Evolutionary conservation across 2,888 invertebrate genomes (phyloP).

Genomic region (Calephelis perditalis): DNA sequence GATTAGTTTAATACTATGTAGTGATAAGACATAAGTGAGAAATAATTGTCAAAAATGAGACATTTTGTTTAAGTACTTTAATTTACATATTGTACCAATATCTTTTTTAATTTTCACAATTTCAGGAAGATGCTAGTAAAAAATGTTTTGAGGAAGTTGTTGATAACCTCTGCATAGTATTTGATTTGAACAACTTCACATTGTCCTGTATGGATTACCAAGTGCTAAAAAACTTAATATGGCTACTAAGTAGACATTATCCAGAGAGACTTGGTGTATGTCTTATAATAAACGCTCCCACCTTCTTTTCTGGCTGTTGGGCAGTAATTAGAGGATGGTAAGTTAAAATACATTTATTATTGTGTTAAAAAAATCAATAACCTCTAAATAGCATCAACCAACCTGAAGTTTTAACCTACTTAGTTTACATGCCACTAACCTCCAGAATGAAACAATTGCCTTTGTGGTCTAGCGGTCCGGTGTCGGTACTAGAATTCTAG

Average conservation of each 20-base stretch:
- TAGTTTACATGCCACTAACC: too few species aligned
- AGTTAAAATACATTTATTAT: conserved; percentile 31
- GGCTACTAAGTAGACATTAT: conserved; percentile 86
- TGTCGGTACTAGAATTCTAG: too few species aligned
- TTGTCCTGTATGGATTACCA: conserved; percentile 89
- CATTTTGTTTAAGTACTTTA: too few species aligned
- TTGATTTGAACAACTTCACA: conserved; percentile 86
- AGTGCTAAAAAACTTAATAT: conserved; percentile 87
- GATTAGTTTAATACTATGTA: too few species aligned
- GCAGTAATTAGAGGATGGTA: conserved; percentile 86
- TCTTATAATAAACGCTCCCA: conserved; percentile 85
- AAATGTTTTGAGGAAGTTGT: conserved; percentile 88
- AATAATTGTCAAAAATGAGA: too few species aligned
- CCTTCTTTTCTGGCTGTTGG: conserved; percentile 88
- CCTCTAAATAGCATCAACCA: too few species aligned
- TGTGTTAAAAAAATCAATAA: background rate
- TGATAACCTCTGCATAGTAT: conserved; percentile 88
- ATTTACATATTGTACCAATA: too few species aligned
- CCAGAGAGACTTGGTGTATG: conserved; percentile 88
- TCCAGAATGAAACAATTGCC: too few species aligned
- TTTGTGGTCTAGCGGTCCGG: too few species aligned
- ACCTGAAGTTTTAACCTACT: too few species aligned
- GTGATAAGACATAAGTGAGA: too few species aligned
- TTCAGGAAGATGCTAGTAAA: conserved; percentile 85
- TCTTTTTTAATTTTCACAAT: conserved; percentile 3